These are phyloP conservation scores for Bos taurus DNA, from an alignment of 2,113 vertebrate species.

Conservation along the genomic window DNA sequence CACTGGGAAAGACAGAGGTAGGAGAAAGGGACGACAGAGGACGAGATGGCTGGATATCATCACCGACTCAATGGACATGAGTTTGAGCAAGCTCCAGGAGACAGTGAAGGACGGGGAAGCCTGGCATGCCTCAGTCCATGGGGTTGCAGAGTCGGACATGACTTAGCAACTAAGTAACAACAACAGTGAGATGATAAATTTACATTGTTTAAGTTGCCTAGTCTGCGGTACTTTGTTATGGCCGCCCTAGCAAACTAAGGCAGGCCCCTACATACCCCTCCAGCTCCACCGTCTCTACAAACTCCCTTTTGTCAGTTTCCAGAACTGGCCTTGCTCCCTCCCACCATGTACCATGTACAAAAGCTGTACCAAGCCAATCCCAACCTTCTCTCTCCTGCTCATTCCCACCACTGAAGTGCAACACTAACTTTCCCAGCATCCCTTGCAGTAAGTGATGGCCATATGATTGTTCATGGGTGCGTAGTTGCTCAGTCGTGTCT, in stretches of 20 bases:
- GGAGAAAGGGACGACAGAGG: background rate
- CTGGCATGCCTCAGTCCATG: background rate
- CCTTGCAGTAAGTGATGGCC: background rate
- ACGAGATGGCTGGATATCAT: background rate
- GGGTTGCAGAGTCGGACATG: background rate
- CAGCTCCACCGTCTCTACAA: background rate
- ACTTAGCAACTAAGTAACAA: background rate
- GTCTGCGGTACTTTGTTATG: background rate
- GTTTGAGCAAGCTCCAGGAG: background rate
- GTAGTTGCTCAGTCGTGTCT: background rate
- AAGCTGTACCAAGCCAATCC: background rate
- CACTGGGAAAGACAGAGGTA: background rate
- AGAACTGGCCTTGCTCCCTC: background rate
- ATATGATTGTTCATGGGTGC: fast-evolving
- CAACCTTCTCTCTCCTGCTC: background rate
- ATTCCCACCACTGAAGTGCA: background rate
- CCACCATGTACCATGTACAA: background rate
- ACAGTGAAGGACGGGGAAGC: background rate
- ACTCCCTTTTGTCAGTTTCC: background rate
- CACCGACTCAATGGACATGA: background rate
- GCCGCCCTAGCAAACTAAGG: background rate
- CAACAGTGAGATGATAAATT: background rate
- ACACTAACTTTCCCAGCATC: background rate
- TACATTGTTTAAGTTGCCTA: background rate
- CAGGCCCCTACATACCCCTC: too few species aligned